A percentile compares a stretch with the other conserved stretches of the same genome.
These are phyloP conservation scores for Stichodactyla mertensii DNA, from an alignment of 64 coral and sea anemone genomes.

Conservation along the genomic window DNA sequence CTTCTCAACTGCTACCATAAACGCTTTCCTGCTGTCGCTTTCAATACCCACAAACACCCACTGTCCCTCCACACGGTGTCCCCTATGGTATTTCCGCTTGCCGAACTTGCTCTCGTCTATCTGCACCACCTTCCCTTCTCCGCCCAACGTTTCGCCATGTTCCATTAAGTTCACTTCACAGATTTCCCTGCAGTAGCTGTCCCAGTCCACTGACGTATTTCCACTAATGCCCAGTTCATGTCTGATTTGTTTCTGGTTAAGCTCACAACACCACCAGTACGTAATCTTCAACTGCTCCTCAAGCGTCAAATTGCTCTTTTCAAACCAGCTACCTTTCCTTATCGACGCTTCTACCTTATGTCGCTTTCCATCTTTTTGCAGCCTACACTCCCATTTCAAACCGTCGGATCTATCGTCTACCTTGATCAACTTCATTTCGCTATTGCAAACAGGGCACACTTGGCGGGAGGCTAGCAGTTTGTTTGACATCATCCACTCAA, in stretches of 20 bases:
- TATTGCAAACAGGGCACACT: not conserved
- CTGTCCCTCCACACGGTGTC: conserved; percentile 29
- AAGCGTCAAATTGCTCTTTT: conserved; percentile 30
- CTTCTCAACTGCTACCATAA: conserved; percentile 40
- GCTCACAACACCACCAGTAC: conserved; percentile 36
- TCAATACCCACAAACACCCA: conserved; percentile 38
- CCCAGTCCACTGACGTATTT: conserved; percentile 31
- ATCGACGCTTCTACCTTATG: conserved; percentile 30
- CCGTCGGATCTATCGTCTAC: conserved; percentile 26
- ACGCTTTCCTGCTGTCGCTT: conserved; percentile 13
- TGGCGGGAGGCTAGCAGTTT: conserved; percentile 7
- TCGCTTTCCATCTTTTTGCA: conserved; percentile 20
- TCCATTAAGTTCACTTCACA: conserved; percentile 33
- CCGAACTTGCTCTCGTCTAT: no score
- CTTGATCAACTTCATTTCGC: conserved; percentile 17
- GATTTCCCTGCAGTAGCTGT: conserved; percentile 30
- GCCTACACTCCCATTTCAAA: conserved; percentile 41
- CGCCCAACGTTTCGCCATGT: conserved; percentile 17
- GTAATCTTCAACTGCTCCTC: conserved; percentile 19
- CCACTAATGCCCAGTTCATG: conserved; percentile 17
- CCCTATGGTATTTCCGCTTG: conserved; percentile 26
- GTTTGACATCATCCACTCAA: conserved; percentile 30
- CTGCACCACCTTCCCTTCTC: conserved; percentile 17
- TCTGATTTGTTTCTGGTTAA: conserved; percentile 20
- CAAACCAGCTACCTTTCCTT: conserved; percentile 30